phyloP scores from a whole-genome alignment of 1,140 invertebrate genomes.

The Aphidius gifuensis region DNA sequence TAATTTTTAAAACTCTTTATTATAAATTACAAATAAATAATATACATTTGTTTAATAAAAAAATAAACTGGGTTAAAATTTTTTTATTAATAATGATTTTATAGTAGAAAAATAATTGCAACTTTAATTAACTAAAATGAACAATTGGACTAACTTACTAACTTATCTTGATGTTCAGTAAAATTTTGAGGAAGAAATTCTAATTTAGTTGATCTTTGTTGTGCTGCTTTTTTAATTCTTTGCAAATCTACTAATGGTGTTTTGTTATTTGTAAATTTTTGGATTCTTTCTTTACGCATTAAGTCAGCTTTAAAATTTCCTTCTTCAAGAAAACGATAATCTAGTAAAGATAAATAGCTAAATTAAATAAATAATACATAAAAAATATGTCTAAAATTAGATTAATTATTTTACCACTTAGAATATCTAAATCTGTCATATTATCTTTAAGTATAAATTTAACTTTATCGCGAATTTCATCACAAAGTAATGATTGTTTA shows the following conservation, averaged over 20 bases:
- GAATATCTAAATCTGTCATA: conserved; percentile 71
- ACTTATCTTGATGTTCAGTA: conserved; percentile 63
- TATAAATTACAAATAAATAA: too few relatives aligned
- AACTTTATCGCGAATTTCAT: conserved; percentile 76
- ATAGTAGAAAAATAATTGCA: too few relatives aligned
- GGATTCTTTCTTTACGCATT: conserved; percentile 61
- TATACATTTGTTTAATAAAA: too few relatives aligned
- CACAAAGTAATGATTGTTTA: conserved; percentile 75
- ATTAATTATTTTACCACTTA: conserved; percentile 56
- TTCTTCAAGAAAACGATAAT: conserved; percentile 75
- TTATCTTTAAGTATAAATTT: conserved; percentile 70
- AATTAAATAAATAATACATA: conserved; percentile 16
- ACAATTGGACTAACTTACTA: too few relatives aligned
- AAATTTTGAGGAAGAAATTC: conserved; percentile 72
- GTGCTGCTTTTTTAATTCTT: conserved; percentile 62
- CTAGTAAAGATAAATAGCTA: conserved; percentile 44
- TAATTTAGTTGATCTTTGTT: conserved; percentile 57
- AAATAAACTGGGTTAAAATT: too few relatives aligned
- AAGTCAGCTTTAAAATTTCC: conserved; percentile 65
- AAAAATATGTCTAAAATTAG: conserved; percentile 9
- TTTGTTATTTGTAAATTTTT: conserved; percentile 52
- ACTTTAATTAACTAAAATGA: too few relatives aligned
- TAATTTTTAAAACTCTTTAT: too few relatives aligned
- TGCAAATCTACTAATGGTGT: conserved; percentile 58
- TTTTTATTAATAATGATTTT: too few relatives aligned